Percentiles rank a stretch among this genome's conserved stretches.
phyloP scores from a whole-genome alignment of 2,888 invertebrate genomes.

The Buathra laborator region DNA sequence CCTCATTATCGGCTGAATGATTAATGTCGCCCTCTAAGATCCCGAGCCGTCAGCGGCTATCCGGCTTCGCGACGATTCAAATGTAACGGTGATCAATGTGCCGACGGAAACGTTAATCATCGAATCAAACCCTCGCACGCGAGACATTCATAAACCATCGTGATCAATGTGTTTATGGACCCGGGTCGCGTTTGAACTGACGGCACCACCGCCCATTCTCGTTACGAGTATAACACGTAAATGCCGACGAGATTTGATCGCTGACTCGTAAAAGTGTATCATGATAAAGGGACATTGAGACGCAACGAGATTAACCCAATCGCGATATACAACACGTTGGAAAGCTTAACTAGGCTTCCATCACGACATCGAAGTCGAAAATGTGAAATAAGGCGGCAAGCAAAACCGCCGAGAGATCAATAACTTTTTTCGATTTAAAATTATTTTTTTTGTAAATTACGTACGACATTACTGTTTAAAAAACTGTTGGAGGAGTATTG shows the following conservation, averaged over 20 bases:
- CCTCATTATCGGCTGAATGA: constrained; percentile 19
- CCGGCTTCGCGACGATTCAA: neutral
- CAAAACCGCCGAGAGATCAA: neutral
- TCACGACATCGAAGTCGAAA: neutral
- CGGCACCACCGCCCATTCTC: neutral
- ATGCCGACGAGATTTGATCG: neutral
- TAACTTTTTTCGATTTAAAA: neutral
- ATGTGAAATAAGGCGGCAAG: neutral
- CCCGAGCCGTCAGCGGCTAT: no score
- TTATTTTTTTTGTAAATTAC: neutral
- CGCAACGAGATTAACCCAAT: constrained; percentile 50
- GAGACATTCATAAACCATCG: constrained; percentile 24
- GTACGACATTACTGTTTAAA: neutral
- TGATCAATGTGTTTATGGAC: constrained; percentile 21
- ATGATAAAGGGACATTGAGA: constrained; percentile 3
- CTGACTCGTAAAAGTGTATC: constrained; percentile 31
- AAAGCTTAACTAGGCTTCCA: constrained; percentile 24
- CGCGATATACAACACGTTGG: constrained; percentile 47
- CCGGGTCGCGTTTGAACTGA: neutral
- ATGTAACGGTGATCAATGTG: neutral
- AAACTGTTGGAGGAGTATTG: neutral
- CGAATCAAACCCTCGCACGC: constrained; percentile 31
- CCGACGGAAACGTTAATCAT: constrained; percentile 4
- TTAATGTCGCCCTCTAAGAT: constrained; percentile 3
- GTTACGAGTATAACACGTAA: constrained; percentile 6